phyloP scores from a whole-genome alignment of 2,113 vertebrate genomes.

The Albula glossodonta region DNA sequence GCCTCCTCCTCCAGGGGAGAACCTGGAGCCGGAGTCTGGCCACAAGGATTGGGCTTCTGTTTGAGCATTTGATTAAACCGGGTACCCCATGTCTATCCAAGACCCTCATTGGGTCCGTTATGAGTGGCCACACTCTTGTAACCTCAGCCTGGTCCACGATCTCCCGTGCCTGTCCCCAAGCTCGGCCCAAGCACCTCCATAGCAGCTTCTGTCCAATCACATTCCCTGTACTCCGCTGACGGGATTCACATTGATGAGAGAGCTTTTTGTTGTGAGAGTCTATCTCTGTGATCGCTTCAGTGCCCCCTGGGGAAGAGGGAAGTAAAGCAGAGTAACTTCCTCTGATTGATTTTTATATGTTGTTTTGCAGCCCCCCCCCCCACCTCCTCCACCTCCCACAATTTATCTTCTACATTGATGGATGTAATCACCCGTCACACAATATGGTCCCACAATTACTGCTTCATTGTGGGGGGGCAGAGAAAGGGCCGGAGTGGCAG shows the following conservation, averaged over 20 bases:
- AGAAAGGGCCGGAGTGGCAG: conserved; percentile 20
- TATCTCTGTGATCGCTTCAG: neutral
- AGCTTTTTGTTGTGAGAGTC: neutral
- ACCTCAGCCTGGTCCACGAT: neutral
- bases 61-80: neutral
- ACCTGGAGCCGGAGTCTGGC: neutral
- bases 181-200: neutral
- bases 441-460: conserved; percentile 33
- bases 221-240: neutral
- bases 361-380: neutral
- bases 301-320: neutral
- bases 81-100: neutral
- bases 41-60: neutral
- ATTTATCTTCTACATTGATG: conserved; percentile 26
- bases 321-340: neutral
- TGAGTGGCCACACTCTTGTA: neutral
- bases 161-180: neutral
- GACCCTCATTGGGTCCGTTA: neutral
- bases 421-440: conserved; percentile 30
- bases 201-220: neutral
- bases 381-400: neutral
- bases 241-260: neutral
- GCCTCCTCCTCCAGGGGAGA: neutral
- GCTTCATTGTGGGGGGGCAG: conserved; percentile 17
- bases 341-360: conserved; percentile 34